Evolutionary conservation across 2,797 vertebrate genomes (phyloP).

Genomic region (Eurystomus glaucurus): DNA sequence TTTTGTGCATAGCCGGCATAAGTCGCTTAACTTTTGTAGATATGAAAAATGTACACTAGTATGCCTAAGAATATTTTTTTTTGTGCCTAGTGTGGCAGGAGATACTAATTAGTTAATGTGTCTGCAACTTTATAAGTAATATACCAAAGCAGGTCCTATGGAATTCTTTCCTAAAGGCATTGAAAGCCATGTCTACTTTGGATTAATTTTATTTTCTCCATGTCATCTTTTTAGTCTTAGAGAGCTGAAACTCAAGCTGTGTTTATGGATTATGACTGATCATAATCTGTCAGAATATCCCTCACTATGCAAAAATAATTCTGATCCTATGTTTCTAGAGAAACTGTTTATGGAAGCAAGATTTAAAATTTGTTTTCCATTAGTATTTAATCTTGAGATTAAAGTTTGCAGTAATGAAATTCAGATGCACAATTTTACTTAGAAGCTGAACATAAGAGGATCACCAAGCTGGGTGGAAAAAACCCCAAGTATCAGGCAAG

Average conservation of each 20-base stretch:
- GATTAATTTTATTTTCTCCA: not conserved
- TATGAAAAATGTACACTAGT: not conserved
- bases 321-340: not conserved
- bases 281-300: not conserved
- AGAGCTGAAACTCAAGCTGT: not conserved
- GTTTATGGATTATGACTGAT: not conserved
- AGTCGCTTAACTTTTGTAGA: not conserved
- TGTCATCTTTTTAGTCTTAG: not conserved
- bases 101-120: not conserved
- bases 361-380: constrained; percentile 39
- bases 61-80: not conserved
- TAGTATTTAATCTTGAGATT: constrained; percentile 15
- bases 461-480: not conserved
- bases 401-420: not conserved
- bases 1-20: not conserved
- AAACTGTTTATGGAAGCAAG: constrained; percentile 19
- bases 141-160: not conserved
- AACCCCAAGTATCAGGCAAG: not conserved
- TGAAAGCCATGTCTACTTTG: not conserved
- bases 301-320: not conserved
- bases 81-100: not conserved
- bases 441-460: not conserved
- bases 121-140: not conserved
- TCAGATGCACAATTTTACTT: not conserved
- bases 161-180: not conserved